Evolutionary conservation across 1,140 invertebrate genomes (phyloP).

Genomic region (Araneus ventricosus): DNA sequence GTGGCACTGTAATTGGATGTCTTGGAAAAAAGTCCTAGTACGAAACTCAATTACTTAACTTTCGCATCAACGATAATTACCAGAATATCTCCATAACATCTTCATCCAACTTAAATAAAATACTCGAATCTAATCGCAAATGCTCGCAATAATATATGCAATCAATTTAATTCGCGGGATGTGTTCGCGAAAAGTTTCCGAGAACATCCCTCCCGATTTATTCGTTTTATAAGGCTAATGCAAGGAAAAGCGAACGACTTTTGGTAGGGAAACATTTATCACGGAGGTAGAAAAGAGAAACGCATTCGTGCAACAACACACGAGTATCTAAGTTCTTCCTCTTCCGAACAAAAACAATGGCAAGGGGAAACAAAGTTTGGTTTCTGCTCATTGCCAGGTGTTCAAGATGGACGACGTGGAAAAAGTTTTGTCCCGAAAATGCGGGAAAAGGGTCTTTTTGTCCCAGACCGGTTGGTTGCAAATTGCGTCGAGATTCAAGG

Average conservation of each 20-base stretch:
- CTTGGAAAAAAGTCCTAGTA: too few relatives aligned
- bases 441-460: not conserved
- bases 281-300: slow-evolving; percentile 4
- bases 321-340: too few relatives aligned
- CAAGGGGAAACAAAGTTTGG: not conserved
- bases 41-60: too few relatives aligned
- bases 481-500: not conserved
- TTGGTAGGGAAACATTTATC: not conserved
- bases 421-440: not conserved
- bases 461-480: not conserved
- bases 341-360: not conserved
- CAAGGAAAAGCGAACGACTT: not conserved
- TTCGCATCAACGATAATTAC: too few relatives aligned
- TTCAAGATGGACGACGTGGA: not conserved
- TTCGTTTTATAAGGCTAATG: not conserved
- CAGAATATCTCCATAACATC: too few relatives aligned
- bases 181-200: not conserved
- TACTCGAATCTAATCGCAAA: too few relatives aligned
- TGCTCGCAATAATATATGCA: too few relatives aligned
- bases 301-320: not conserved
- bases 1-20: too few relatives aligned
- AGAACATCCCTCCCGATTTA: not conserved
- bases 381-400: slow-evolving; percentile 2
- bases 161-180: too few relatives aligned
- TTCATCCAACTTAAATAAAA: too few relatives aligned